These are phyloP conservation scores for Xiphydria camelus DNA, from an alignment of 2,888 invertebrate species.

Conservation along the genomic window DNA sequence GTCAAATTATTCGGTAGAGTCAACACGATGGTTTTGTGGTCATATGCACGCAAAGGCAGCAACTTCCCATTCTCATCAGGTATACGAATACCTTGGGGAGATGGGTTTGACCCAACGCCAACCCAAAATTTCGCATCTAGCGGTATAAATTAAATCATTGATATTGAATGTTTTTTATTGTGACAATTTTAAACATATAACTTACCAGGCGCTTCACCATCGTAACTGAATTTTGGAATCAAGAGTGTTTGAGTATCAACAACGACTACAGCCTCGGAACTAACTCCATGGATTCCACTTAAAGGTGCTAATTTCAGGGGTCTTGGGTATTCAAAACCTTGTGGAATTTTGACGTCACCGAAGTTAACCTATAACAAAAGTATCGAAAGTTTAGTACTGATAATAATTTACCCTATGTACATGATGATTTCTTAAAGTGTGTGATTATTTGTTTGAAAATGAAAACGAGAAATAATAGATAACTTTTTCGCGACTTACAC, in stretches of 20 bases:
- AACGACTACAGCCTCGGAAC: conserved; percentile 84
- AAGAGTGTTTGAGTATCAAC: conserved; percentile 92
- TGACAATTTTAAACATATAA: conserved; percentile 6
- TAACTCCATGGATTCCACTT: conserved; percentile 80
- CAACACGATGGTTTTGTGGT: conserved; percentile 85
- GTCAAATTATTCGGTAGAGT: conserved; percentile 88
- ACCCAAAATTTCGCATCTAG: conserved; percentile 94
- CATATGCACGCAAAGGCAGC: conserved; percentile 76
- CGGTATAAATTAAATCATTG: conserved; percentile 5
- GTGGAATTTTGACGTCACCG: conserved; percentile 82
- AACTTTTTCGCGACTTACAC: too few relatives aligned
- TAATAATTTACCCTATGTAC: too few relatives aligned
- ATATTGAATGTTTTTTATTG: conserved; percentile 2
- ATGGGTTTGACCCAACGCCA: conserved; percentile 78
- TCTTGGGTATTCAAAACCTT: conserved; percentile 77
- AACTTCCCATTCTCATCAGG: conserved; percentile 91
- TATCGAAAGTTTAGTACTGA: too few relatives aligned
- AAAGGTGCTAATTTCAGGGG: conserved; percentile 80
- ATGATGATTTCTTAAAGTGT: too few relatives aligned
- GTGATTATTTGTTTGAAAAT: too few relatives aligned
- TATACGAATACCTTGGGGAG: conserved; percentile 81
- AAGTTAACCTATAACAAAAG: conserved; percentile 90
- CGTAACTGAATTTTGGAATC: conserved; percentile 87
- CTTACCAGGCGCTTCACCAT: conserved; percentile 89
- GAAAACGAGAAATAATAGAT: too few relatives aligned